Evolutionary conservation across 2,888 invertebrate species (phyloP).

Genomic region (Julus scanicus): DNA sequence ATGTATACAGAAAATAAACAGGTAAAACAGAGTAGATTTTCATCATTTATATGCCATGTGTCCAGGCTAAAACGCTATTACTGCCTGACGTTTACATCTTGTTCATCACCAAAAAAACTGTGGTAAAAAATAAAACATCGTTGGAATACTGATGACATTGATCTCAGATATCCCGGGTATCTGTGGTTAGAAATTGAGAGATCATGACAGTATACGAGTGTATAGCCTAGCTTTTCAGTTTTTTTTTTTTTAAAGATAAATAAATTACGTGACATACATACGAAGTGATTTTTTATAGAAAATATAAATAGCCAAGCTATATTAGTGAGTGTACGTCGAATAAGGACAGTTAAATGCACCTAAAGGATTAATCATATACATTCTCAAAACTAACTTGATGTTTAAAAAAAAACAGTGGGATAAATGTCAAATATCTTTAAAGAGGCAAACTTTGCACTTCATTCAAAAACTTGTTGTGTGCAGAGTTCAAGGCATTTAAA

Average conservation of each 20-base stretch:
- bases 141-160: neutral
- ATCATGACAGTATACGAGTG: neutral
- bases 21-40: neutral
- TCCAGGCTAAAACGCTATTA: neutral
- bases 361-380: conserved; percentile 18
- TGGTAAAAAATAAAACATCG: conserved; percentile 14
- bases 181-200: neutral
- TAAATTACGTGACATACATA: conserved; percentile 23
- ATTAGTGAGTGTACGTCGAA: neutral
- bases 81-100: neutral
- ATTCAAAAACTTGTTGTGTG: neutral
- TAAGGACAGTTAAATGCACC: neutral
- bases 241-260: neutral
- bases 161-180: neutral
- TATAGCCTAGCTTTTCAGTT: neutral
- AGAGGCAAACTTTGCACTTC: conserved; percentile 20
- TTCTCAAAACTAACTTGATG: neutral
- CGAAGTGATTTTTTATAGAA: neutral
- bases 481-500: neutral
- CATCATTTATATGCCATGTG: neutral
- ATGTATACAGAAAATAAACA: neutral
- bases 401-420: neutral
- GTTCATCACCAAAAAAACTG: neutral
- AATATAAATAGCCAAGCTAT: neutral
- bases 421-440: neutral